phyloP scores from a whole-genome alignment of 2,888 invertebrate genomes.

The Parnassius mnemosyne region DNA sequence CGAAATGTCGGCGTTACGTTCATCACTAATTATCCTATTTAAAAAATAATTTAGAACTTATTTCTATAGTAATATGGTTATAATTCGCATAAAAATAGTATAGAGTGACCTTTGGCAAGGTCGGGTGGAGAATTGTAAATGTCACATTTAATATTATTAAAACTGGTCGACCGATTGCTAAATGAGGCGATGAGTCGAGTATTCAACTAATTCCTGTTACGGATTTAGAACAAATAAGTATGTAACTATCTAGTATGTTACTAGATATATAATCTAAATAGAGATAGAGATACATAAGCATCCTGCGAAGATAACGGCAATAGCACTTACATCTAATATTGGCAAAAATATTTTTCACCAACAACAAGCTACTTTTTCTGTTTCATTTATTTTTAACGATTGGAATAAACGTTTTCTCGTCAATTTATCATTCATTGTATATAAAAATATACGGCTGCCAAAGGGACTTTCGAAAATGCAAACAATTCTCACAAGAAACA shows the following conservation, averaged over 20 bases:
- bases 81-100: neutral
- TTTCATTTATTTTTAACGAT: neutral
- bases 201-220: conserved; percentile 43
- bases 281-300: no score
- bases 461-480: no score
- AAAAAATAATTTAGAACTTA: conserved; percentile 7
- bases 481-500: no score
- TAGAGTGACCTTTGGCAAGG: conserved; percentile 50
- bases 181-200: conserved; percentile 38
- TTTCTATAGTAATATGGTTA: neutral
- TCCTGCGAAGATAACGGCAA: no score
- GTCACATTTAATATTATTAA: conserved; percentile 63
- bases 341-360: no score
- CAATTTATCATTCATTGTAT: no score
- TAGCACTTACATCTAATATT: no score
- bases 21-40: neutral
- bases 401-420: no score
- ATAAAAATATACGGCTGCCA: no score
- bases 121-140: conserved; percentile 37
- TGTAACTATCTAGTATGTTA: no score
- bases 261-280: no score
- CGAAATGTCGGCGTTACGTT: neutral
- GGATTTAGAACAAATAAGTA: conserved; percentile 10
- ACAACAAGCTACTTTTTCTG: neutral
- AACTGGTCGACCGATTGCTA: conserved; percentile 46